Percentiles rank a stretch among this genome's conserved stretches.
Evolutionary conservation across 2,113 vertebrate genomes (phyloP).

Genomic region (Sylvietta virens): DNA sequence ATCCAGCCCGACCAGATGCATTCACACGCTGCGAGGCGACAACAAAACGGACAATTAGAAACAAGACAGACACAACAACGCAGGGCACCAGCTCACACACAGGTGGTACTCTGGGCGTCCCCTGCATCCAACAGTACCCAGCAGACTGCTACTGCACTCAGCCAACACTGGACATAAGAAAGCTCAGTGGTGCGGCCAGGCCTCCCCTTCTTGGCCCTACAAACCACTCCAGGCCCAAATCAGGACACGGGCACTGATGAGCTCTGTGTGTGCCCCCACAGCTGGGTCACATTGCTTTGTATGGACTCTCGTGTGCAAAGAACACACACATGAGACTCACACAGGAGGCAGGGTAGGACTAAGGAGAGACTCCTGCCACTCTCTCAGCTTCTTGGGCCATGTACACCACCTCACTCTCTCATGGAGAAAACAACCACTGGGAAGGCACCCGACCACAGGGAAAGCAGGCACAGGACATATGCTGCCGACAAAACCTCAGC

Average conservation of each 20-base stretch:
- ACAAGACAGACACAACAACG: neutral
- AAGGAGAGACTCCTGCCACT: neutral
- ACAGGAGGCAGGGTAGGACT: neutral
- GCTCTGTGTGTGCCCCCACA: accelerated
- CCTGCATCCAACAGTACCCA: neutral
- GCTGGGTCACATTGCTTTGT: neutral
- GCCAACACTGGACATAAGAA: neutral
- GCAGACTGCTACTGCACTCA: neutral
- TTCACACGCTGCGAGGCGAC: accelerated
- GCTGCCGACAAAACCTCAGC: neutral
- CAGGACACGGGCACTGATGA: neutral
- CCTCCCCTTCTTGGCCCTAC: no score
- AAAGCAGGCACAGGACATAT: neutral
- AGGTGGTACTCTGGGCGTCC: neutral
- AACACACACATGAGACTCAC: accelerated
- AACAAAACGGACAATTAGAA: neutral
- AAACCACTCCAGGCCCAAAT: neutral
- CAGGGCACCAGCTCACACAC: neutral
- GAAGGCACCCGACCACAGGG: neutral
- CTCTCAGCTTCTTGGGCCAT: neutral
- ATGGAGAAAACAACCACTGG: neutral
- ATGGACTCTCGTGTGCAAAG: accelerated
- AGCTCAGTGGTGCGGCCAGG: neutral
- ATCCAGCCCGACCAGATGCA: neutral
- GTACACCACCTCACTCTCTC: neutral